phyloP scores from a whole-genome alignment of 2,113 vertebrate species.

The Arizona elegans region DNA sequence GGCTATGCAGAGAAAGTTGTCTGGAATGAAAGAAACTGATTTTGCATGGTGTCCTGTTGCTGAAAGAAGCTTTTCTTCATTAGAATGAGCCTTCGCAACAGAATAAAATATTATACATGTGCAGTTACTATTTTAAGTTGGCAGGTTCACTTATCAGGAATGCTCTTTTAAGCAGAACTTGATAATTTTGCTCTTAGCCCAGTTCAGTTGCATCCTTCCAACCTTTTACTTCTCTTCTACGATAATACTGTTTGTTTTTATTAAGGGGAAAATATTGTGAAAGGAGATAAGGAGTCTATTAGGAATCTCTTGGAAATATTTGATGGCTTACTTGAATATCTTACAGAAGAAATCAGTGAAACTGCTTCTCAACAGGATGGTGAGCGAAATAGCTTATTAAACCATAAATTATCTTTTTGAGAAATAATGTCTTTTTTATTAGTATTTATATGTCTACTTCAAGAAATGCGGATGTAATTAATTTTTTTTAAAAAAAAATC shows the following conservation, averaged over 20 bases:
- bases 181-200: background rate
- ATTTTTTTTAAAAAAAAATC: background rate
- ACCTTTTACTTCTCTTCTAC: background rate
- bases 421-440: background rate
- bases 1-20: background rate
- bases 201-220: background rate
- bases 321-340: conserved; percentile 93
- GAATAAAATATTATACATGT: background rate
- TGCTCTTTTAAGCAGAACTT: background rate
- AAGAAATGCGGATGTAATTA: no score
- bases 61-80: background rate
- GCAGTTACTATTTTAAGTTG: background rate
- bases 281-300: conserved; percentile 85
- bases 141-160: background rate
- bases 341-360: conserved; percentile 84
- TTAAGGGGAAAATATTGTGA: conserved; percentile 91
- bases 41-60: background rate
- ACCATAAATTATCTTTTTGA: background rate
- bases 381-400: conserved; percentile 51
- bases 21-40: background rate
- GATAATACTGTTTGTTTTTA: conserved; percentile 36
- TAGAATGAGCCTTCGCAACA: background rate
- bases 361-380: conserved; percentile 75
- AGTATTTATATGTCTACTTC: background rate
- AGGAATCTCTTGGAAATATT: conserved; percentile 95